A percentile compares a stretch with the other conserved stretches of the same genome.
Conservation (phyloP, 1,140 invertebrate genomes). For the Rhopalosiphum padi region DNA sequence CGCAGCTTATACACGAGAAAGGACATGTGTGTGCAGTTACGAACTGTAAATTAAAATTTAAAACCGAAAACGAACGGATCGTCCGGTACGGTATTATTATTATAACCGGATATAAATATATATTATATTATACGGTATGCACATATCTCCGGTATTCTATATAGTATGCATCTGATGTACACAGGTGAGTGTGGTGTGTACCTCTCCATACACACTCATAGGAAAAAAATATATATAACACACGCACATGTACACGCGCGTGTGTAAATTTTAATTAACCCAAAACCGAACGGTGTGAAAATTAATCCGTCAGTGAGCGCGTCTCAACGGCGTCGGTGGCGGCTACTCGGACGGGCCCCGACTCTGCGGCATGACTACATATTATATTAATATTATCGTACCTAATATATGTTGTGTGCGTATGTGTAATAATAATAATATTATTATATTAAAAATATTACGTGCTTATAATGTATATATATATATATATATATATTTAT, state of each 20-base stretch:
- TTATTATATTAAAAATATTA: no score
- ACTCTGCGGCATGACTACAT: not conserved
- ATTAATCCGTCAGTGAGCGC: slow-evolving; percentile 40
- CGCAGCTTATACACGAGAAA: not conserved
- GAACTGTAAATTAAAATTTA: not conserved
- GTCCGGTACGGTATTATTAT: not conserved
- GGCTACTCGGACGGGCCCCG: not conserved
- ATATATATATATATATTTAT: no score
- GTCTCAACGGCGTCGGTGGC: not conserved
- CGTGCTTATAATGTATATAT: no score
- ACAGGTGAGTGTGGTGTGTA: not conserved
- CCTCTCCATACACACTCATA: not conserved
- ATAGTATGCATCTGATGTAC: not conserved
- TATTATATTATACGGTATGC: not conserved
- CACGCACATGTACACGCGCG: not conserved
- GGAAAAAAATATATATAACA: not conserved
- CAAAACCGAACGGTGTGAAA: slow-evolving; percentile 30
- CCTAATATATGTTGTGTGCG: not conserved
- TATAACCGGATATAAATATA: not conserved
- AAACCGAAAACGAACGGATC: not conserved
- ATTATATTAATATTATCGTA: not conserved
- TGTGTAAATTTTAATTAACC: slow-evolving; percentile 29
- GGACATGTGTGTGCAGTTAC: not conserved
- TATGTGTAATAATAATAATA: no score
- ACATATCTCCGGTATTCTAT: not conserved